Evolutionary conservation across 1,140 invertebrate species (phyloP), one percentile per base, ranked within the genome.

Genomic region (Choristoneura fumiferana): DNA sequence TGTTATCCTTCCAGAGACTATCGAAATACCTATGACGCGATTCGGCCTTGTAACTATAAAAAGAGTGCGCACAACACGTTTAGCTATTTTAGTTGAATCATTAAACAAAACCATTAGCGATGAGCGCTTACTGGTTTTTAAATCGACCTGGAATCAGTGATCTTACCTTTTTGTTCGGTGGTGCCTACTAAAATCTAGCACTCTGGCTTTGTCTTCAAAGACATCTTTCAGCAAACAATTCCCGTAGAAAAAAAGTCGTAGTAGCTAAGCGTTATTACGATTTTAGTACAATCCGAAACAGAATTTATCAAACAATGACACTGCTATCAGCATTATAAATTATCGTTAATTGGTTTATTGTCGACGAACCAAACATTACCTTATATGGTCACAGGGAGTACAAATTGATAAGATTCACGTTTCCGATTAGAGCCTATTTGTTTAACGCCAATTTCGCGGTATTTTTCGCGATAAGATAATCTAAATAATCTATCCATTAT

Each of bases 41-140:
- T 22, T 18, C 43, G 43, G 29, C 43, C 43, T 49, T 49, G 43
- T 49, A 12, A 49, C 43, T 49, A 49, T 49, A 22, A 29, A 29
- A 49, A 29, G 43, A 49, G n/a, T 45, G 18, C 40, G 40, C 22
- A 1, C 43, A 29, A 13, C 43, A 13, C 43, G n/a, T 1, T 29
- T 13, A 37, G 18, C 18, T 29, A 49, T 49, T 49, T 49, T 22
- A 49, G 43, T 49, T 49, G 9, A 29, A 29, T 6, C 43, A 18
- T 49, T 29, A 12, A n/a, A 39, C 37, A 39, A 1, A 39, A 29
- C 22, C 22, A 29, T 6, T 29, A 3, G 22, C 22, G 2, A 6
- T 6, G 22, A 6, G 2, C 22, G 2, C 2, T 3, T 29, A 29
- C 22, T 29, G 6, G 2, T 29, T 29, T 3, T 2, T 29, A 29